A percentile compares a stretch with the other conserved stretches of the same genome.
These are phyloP conservation scores for Crepidodera aurea DNA, from an alignment of 2,888 invertebrate genomes.

Conservation along the genomic window DNA sequence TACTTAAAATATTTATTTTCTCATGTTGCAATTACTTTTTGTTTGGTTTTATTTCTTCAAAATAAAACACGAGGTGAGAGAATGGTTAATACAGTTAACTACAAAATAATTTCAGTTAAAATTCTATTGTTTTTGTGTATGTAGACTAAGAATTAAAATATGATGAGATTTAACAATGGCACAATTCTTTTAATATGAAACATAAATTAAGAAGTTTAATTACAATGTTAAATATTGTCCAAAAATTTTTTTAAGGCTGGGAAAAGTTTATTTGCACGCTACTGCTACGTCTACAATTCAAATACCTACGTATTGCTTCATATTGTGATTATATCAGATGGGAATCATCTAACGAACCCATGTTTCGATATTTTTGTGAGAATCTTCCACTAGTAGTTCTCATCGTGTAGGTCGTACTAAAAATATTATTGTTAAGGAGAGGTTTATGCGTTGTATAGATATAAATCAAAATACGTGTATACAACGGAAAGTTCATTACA, in stretches of 20 bases:
- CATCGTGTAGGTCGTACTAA: conserved; percentile 22
- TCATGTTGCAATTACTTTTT: conserved; percentile 11
- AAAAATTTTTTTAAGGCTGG: no score
- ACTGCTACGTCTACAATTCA: neutral
- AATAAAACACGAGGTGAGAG: neutral
- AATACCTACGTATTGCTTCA: conserved; percentile 18
- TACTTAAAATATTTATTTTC: conserved; percentile 15
- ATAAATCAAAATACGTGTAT: conserved; percentile 24
- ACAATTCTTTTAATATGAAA: no score
- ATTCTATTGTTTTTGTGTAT: neutral
- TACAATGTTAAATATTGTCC: no score
- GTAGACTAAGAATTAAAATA: no score
- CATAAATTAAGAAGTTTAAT: no score
- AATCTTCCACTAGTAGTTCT: conserved; percentile 16
- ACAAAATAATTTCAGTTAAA: neutral
- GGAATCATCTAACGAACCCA: conserved; percentile 17
- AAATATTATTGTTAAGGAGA: conserved; percentile 23
- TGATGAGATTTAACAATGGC: no score
- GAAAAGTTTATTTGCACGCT: neutral
- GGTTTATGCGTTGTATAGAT: conserved; percentile 13
- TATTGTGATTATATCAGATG: conserved; percentile 19
- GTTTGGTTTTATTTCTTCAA: neutral
- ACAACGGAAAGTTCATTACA: conserved; percentile 18
- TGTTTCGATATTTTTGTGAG: conserved; percentile 26
- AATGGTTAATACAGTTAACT: neutral